phyloP scores from a whole-genome alignment of 2,888 invertebrate genomes.

The Tipula helvola region DNA sequence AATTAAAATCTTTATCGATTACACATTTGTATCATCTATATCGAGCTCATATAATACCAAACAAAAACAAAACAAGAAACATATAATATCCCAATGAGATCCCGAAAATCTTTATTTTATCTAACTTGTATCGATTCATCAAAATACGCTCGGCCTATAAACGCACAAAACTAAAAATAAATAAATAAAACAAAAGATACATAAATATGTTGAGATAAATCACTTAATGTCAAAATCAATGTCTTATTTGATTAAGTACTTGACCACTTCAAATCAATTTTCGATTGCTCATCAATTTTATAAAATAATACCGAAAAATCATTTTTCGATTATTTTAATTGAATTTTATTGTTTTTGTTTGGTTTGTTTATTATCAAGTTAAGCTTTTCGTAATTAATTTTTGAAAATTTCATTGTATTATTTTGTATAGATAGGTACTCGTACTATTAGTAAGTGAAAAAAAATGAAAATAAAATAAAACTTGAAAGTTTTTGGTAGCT shows the following conservation, averaged over 20 bases:
- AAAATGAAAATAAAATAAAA: too few relatives aligned
- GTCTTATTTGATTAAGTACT: conserved; percentile 4
- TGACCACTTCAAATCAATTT: conserved; percentile 4
- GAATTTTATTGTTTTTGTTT: not conserved
- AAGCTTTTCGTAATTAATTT: not conserved
- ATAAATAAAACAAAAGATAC: not conserved
- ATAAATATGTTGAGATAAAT: not conserved
- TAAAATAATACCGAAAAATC: not conserved
- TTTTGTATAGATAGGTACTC: not conserved
- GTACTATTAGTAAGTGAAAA: not conserved
- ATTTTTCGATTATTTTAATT: not conserved
- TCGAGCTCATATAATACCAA: not conserved
- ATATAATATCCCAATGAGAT: not conserved
- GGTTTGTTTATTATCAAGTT: not conserved
- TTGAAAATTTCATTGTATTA: not conserved
- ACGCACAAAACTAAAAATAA: not conserved
- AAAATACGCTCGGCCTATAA: not conserved
- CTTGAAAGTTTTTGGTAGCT: not conserved
- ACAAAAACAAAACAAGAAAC: not conserved
- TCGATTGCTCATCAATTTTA: not conserved
- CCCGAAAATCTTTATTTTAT: not conserved
- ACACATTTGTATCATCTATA: not conserved
- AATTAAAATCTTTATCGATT: not conserved
- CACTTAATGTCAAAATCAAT: not conserved
- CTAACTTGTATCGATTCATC: not conserved